A percentile compares a stretch with the other conserved stretches of the same genome.
Conservation (phyloP, 2,113 vertebrate species). For the Zonotrichia leucophrys region DNA sequence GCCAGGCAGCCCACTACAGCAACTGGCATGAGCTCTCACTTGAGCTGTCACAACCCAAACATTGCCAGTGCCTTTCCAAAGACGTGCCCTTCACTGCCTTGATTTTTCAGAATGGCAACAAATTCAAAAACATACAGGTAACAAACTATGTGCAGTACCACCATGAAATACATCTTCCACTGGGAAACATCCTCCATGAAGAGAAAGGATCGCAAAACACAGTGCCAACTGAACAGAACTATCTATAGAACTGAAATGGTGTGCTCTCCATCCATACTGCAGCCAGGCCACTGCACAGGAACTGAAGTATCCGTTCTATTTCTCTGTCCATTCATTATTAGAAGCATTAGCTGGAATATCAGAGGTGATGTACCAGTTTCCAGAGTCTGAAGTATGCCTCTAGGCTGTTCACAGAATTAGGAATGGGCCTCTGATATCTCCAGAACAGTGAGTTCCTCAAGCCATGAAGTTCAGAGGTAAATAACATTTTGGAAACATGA, state of each 20-base stretch:
- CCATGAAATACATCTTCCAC: not conserved
- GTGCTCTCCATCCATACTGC: rapidly evolving
- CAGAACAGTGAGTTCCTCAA: not conserved
- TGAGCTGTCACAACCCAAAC: not conserved
- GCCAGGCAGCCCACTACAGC: not conserved
- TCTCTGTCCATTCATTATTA: not conserved
- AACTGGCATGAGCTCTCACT: not conserved
- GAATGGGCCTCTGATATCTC: not conserved
- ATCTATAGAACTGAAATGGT: rapidly evolving
- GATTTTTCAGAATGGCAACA: not conserved
- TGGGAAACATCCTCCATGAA: not conserved
- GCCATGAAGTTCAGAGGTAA: not conserved
- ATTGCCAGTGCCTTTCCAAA: not conserved
- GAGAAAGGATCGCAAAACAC: not conserved
- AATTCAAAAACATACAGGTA: not conserved
- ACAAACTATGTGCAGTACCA: not conserved
- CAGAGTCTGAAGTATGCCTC: not conserved
- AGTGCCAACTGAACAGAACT: not conserved
- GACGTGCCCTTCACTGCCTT: rapidly evolving
- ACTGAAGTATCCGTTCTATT: rapidly evolving
- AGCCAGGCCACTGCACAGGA: not conserved
- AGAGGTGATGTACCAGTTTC: not conserved
- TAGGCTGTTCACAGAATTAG: not conserved
- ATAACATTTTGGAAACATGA: not conserved
- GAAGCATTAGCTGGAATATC: not conserved